These are phyloP conservation scores for Cephus rjabovi DNA, from an alignment of 2,888 invertebrate genomes.

Conservation along the genomic window DNA sequence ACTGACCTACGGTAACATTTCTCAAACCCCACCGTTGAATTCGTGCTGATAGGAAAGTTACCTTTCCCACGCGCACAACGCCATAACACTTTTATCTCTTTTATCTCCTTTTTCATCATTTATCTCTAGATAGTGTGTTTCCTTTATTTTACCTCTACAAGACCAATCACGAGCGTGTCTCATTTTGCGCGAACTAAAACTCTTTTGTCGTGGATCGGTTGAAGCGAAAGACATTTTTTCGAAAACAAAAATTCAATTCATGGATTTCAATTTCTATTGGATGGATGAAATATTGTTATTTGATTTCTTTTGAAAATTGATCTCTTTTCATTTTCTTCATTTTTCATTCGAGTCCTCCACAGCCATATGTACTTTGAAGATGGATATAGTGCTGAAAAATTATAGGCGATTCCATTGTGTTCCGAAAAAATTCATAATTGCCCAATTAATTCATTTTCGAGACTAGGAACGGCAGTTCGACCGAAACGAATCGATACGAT, in stretches of 20 bases:
- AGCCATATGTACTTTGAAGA: background rate
- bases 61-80: background rate
- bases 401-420: background rate
- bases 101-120: conserved; percentile 18
- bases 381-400: background rate
- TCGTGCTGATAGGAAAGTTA: background rate
- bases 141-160: background rate
- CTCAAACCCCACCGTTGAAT: conserved; percentile 19
- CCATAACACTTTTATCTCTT: conserved; percentile 6
- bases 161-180: background rate
- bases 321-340: background rate
- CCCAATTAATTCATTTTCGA: background rate
- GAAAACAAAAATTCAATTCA: background rate
- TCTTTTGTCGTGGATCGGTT: background rate
- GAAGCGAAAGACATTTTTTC: background rate
- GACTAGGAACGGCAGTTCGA: background rate
- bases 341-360: background rate
- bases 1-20: conserved; percentile 18
- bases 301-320: too few relatives aligned
- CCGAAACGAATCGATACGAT: background rate
- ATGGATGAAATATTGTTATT: background rate
- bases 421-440: background rate
- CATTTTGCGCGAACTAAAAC: background rate
- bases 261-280: background rate
- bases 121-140: conserved; percentile 8